Conservation (phyloP, 35 echinoderm and acorn worm genomes). For the Ptychodera flava region DNA sequence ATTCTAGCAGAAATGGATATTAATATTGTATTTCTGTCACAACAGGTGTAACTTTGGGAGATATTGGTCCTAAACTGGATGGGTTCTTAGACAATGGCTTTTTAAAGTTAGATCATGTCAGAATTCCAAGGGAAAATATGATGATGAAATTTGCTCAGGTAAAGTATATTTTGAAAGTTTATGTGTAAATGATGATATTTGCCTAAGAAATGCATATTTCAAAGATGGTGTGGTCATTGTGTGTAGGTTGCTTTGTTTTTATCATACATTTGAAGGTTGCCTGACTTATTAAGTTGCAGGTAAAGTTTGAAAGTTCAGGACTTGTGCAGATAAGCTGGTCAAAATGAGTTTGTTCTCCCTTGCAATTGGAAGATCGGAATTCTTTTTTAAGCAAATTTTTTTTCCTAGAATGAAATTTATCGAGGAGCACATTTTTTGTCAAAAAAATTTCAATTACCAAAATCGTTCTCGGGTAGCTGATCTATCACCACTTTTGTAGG, state of each 20-base stretch:
- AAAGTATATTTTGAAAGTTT: background rate
- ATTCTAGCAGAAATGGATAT: too few species aligned
- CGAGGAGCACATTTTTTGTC: background rate
- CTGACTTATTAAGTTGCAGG: background rate
- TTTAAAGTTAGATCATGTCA: conserved; percentile 60
- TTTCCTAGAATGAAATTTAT: background rate
- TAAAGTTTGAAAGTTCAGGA: background rate
- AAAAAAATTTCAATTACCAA: too few species aligned
- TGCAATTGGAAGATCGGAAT: too few species aligned
- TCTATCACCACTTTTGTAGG: too few species aligned
- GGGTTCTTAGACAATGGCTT: conserved; percentile 76
- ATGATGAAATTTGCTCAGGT: conserved; percentile 89
- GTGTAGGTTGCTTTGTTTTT: background rate
- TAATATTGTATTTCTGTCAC: too few species aligned
- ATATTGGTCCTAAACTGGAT: conserved; percentile 90
- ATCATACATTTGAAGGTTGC: background rate
- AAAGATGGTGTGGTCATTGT: background rate
- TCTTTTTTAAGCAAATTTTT: too few species aligned
- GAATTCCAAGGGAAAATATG: conserved; percentile 86
- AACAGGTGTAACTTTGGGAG: conserved; percentile 78
- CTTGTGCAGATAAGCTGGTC: background rate
- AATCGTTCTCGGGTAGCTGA: too few species aligned
- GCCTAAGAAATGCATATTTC: background rate
- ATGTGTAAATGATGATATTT: background rate
- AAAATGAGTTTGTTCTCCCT: background rate